These are phyloP conservation scores for Seriola dumerili DNA, from an alignment of 2,113 vertebrate species.

Conservation along the genomic window DNA sequence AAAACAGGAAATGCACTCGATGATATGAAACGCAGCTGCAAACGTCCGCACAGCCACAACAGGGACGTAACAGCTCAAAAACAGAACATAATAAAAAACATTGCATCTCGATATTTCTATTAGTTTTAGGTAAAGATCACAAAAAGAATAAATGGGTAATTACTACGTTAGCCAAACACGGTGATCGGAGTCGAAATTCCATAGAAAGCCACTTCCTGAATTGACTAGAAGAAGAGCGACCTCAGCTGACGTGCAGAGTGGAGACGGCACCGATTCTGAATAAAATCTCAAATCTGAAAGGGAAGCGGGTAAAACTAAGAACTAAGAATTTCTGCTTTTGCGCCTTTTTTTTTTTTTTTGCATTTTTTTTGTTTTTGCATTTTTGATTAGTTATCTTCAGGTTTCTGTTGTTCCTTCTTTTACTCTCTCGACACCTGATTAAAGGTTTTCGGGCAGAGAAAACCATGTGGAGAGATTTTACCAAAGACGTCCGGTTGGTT, in stretches of 20 bases:
- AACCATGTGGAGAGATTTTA: not conserved
- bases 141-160: not conserved
- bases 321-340: constrained; percentile 13
- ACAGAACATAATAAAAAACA: not conserved
- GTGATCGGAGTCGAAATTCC: not conserved
- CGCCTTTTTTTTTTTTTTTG: too few relatives aligned
- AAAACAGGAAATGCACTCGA: not conserved
- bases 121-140: not conserved
- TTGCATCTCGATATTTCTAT: not conserved
- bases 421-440: not conserved
- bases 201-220: not conserved
- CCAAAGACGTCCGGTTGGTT: not conserved
- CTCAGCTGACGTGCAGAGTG: constrained; percentile 1
- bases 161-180: not conserved
- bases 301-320: constrained; percentile 29
- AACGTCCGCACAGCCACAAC: not conserved
- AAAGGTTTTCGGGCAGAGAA: not conserved
- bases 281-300: not conserved
- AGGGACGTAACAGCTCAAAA: not conserved
- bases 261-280: not conserved
- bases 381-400: too few relatives aligned
- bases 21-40: not conserved
- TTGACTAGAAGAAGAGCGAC: not conserved
- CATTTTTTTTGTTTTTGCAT: too few relatives aligned
- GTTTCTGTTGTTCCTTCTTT: too few relatives aligned